Evolutionary conservation across 1,140 invertebrate genomes (phyloP), one percentile per base, ranked within the genome.

Genomic region (Eriocheir sinensis): DNA sequence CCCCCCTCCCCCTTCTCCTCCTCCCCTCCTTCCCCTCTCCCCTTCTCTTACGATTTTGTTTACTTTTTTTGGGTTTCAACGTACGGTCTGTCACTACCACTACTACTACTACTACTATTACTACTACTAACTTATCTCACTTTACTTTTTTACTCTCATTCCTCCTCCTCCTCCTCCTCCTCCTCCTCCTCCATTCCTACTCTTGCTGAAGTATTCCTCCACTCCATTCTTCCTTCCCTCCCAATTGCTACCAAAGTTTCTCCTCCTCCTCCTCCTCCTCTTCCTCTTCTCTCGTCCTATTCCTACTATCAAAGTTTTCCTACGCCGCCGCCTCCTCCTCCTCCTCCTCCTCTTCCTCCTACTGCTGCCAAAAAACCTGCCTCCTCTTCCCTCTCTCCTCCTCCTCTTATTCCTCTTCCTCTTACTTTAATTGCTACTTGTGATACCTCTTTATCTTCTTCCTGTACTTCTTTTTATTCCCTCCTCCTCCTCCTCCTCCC

Each of bases 251-350:
- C n/a, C n/a, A n/a, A n/a, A n/a, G n/a, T n/a, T 32, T 41, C 88
- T 48, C 88, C 86, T 41, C 86, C 40, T 41, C 86, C 86, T 89
- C 86, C 40, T 89, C 40, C 86, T 41, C 21, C 27, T 48, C 88
- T 32, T 48, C 44, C 88, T 40, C 88, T 32, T 32, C 44, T n/a
- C n/a, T n/a, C n/a, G n/a, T n/a, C n/a, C n/a, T n/a, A n/a, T n/a
- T n/a, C n/a, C n/a, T n/a, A n/a, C n/a, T n/a, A n/a, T n/a, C n/a
- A n/a, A n/a, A n/a, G n/a, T n/a, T n/a, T n/a, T n/a, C n/a, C n/a
- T n/a, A n/a, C n/a, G n/a, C n/a, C n/a, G n/a, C n/a, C n/a, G n/a
- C n/a, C 88, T 48, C 88, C 86, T 41, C 86, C 40, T 41, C 86
- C 86, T 89, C 86, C 40, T 89, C 40, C 86, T 41, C 21, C 27